These are phyloP conservation scores for Meiosimyza decipiens DNA, from an alignment of 2,888 invertebrate genomes.

Conservation along the genomic window DNA sequence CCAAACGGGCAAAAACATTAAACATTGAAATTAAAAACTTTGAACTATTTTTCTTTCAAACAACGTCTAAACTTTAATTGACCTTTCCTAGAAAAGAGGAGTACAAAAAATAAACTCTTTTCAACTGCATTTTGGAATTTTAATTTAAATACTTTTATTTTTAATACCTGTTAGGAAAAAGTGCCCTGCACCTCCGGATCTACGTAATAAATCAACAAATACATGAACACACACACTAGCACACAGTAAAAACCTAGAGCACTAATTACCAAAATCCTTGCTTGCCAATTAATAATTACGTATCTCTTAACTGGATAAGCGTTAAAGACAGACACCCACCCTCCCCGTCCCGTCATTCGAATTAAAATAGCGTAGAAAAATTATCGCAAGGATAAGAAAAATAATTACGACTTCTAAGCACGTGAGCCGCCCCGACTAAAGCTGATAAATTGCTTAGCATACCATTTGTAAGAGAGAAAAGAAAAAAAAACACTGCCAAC, in stretches of 20 bases:
- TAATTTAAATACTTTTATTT: no score
- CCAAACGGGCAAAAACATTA: no score
- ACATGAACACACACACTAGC: neutral
- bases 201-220: neutral
- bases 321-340: no score
- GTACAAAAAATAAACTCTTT: no score
- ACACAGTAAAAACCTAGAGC: neutral
- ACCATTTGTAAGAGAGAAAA: neutral
- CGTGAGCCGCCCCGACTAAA: constrained; percentile 47
- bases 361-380: constrained; percentile 15
- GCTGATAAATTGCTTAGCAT: constrained; percentile 37
- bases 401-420: constrained; percentile 60
- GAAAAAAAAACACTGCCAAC: constrained; percentile 16
- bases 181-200: no score
- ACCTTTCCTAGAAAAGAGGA: neutral
- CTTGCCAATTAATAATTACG: constrained; percentile 19
- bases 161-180: no score
- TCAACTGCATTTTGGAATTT: no score
- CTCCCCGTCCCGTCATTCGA: neutral
- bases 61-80: constrained; percentile 7
- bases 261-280: neutral
- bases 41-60: no score
- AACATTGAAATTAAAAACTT: no score
- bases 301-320: neutral
- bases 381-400: constrained; percentile 55